phyloP scores from a whole-genome alignment of 2,113 vertebrate species.

The Cygnus atratus region DNA sequence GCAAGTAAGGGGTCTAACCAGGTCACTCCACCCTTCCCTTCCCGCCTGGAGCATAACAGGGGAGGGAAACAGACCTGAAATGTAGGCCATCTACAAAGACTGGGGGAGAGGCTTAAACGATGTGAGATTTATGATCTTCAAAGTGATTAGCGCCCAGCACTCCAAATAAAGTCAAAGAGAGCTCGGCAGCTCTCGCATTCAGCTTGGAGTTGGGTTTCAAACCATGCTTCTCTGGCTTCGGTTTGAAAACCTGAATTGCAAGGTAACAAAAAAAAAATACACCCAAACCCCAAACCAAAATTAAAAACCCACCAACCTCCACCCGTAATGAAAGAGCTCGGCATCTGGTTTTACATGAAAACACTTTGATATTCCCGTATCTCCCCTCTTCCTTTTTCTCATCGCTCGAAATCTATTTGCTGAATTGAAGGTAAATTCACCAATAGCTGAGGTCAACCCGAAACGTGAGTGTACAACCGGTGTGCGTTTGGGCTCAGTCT shows the following conservation, averaged over 20 bases:
- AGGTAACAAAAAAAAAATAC: slow-evolving; percentile 2
- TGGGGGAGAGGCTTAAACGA: slow-evolving; percentile 50
- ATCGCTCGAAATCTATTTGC: background rate
- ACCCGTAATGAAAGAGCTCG: slow-evolving; percentile 10
- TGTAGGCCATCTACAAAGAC: slow-evolving; percentile 62
- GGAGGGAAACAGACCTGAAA: slow-evolving; percentile 58
- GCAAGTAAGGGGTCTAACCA: slow-evolving; percentile 67
- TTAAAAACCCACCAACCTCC: slow-evolving; percentile 55
- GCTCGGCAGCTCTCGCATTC: slow-evolving; percentile 16
- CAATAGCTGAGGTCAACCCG: slow-evolving; percentile 15
- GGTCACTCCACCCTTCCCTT: slow-evolving; percentile 61
- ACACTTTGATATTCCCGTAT: slow-evolving; percentile 40
- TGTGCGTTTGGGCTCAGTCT: background rate
- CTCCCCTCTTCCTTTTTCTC: background rate
- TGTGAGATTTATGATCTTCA: slow-evolving; percentile 66
- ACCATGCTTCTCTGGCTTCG: slow-evolving; percentile 26
- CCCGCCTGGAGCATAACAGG: background rate
- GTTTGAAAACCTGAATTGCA: slow-evolving; percentile 56
- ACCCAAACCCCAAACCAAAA: slow-evolving; percentile 55
- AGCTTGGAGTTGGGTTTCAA: slow-evolving; percentile 48
- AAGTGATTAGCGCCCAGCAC: slow-evolving; percentile 60
- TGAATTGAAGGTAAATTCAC: slow-evolving; percentile 11
- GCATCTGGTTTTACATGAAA: slow-evolving; percentile 47
- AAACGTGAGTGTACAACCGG: background rate
- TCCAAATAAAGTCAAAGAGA: slow-evolving; percentile 64